Evolutionary conservation across 2,113 vertebrate species (phyloP).

Genomic region (Salvelinus alpinus): DNA sequence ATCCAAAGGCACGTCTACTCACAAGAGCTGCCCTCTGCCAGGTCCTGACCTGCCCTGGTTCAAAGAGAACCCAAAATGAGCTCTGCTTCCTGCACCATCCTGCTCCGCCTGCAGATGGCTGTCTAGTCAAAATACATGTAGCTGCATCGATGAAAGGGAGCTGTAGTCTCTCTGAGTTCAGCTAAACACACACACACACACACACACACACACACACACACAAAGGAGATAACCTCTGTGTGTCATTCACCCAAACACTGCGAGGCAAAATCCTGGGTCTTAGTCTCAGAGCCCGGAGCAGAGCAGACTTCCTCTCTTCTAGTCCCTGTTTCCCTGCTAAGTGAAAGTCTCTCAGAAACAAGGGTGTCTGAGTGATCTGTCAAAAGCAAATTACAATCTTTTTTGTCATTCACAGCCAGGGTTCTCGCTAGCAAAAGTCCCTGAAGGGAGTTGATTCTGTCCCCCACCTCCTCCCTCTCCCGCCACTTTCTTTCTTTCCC

Average conservation of each 20-base stretch:
- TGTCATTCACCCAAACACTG: conserved; percentile 45
- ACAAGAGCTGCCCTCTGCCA: conserved; percentile 34
- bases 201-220: conserved; percentile 5
- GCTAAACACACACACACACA: neutral
- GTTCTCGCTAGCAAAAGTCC: conserved; percentile 57
- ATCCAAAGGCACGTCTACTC: conserved; percentile 50
- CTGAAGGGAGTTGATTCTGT: conserved; percentile 48
- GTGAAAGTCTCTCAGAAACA: conserved; percentile 60
- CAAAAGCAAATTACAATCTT: conserved; percentile 74
- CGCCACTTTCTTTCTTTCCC: conserved; percentile 46
- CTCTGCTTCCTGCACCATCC: conserved; percentile 24
- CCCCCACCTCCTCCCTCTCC: conserved; percentile 17
- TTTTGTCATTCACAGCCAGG: conserved; percentile 64
- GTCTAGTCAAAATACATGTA: conserved; percentile 62
- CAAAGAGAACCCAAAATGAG: conserved; percentile 49
- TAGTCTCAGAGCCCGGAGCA: conserved; percentile 52
- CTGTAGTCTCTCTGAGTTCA: neutral
- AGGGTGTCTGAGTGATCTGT: conserved; percentile 64
- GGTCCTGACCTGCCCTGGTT: conserved; percentile 48
- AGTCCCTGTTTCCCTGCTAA: conserved; percentile 36
- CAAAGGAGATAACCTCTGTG: conserved; percentile 44
- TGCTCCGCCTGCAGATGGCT: conserved; percentile 75
- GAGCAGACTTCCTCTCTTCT: conserved; percentile 45
- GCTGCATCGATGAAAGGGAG: conserved; percentile 7
- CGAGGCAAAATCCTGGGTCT: conserved; percentile 54